These are phyloP conservation scores for Holcopasites calliopsidis DNA, from an alignment of 1,140 invertebrate genomes.

Conservation along the genomic window DNA sequence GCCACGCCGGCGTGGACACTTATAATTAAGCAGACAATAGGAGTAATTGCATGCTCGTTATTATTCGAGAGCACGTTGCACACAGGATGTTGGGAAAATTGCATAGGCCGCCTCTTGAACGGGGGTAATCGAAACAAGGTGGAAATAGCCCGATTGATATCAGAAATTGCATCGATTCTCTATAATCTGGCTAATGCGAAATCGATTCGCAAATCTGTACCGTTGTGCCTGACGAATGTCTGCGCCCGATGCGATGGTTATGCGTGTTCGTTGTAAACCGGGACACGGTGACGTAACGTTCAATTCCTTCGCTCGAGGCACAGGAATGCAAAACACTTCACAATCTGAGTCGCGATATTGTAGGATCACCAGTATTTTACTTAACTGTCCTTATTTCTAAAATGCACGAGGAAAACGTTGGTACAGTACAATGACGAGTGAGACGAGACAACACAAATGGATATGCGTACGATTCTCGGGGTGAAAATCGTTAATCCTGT, in stretches of 20 bases:
- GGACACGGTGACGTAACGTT: background rate
- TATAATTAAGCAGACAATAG: conserved; percentile 55
- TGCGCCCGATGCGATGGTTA: background rate
- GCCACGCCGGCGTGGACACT: conserved; percentile 31
- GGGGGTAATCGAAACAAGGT: conserved; percentile 55
- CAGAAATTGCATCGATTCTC: conserved; percentile 58
- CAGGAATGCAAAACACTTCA: too few relatives aligned
- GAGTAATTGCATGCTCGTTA: conserved; percentile 50
- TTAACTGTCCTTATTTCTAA: too few relatives aligned
- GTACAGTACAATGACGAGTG: too few relatives aligned
- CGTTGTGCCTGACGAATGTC: background rate
- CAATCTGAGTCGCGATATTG: too few relatives aligned
- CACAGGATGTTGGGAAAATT: conserved; percentile 60
- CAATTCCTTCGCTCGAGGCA: background rate
- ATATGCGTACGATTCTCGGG: too few relatives aligned
- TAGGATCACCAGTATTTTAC: too few relatives aligned
- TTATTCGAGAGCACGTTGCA: conserved; percentile 37
- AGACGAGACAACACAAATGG: too few relatives aligned
- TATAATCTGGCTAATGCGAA: conserved; percentile 35
- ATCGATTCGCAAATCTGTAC: conserved; percentile 41
- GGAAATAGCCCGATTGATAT: conserved; percentile 56
- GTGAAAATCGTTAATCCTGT: too few relatives aligned
- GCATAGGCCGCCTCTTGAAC: conserved; percentile 34
- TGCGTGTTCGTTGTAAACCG: background rate
- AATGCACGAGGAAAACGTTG: too few relatives aligned